phyloP scores from a whole-genome alignment of 2,888 invertebrate species.

The Scrobipalpa costella region DNA sequence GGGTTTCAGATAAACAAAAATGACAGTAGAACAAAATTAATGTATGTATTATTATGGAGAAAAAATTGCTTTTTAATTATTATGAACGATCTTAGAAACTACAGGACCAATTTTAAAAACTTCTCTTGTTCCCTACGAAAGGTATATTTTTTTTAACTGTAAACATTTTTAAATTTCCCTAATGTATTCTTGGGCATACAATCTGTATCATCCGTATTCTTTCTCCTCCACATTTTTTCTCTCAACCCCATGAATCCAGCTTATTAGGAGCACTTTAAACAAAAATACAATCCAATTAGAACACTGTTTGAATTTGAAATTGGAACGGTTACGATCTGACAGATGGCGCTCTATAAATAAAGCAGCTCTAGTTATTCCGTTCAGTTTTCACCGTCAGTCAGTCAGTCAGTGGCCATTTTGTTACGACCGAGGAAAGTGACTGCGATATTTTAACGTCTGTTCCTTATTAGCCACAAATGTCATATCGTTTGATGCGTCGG shows the following conservation, averaged over 20 bases:
- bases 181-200: too few relatives aligned
- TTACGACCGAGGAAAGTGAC: conserved; percentile 49
- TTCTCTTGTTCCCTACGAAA: too few relatives aligned
- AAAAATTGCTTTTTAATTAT: too few relatives aligned
- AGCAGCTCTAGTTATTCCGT: conserved; percentile 58
- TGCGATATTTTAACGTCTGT: conserved; percentile 66
- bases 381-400: conserved; percentile 50
- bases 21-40: too few relatives aligned
- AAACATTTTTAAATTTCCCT: too few relatives aligned
- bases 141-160: too few relatives aligned
- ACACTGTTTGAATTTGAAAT: conserved; percentile 74
- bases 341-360: conserved; percentile 78
- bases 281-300: conserved; percentile 80
- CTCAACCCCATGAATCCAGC: conserved; percentile 46
- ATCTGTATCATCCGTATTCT: neutral
- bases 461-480: conserved; percentile 72
- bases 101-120: too few relatives aligned
- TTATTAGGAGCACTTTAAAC: conserved; percentile 76
- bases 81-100: too few relatives aligned
- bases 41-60: too few relatives aligned
- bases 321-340: conserved; percentile 75
- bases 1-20: too few relatives aligned
- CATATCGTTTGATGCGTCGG: conserved; percentile 74
- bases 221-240: neutral
- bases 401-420: conserved; percentile 44